A percentile compares a stretch with the other conserved stretches of the same genome.
Conservation (phyloP, 2,797 vertebrate species). For the Argentina silus region DNA sequence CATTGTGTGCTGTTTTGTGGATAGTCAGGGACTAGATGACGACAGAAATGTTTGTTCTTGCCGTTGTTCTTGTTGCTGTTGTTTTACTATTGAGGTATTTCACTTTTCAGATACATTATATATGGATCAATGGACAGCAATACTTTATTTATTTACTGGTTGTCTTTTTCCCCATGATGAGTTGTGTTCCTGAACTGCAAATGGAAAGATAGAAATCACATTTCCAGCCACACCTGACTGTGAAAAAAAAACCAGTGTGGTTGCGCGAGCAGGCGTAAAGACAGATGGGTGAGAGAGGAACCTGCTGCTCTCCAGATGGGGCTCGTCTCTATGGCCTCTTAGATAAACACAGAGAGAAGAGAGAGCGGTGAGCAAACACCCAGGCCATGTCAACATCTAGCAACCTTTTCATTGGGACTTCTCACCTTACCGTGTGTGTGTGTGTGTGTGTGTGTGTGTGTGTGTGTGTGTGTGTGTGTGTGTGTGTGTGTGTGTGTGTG, state of each 20-base stretch:
- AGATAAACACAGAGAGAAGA: slow-evolving; percentile 53
- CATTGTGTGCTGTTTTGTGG: background rate
- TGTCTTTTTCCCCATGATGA: background rate
- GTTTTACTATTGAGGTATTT: too few relatives aligned
- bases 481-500: too few relatives aligned
- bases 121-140: background rate
- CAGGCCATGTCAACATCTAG: too few relatives aligned
- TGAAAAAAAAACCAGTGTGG: slow-evolving; percentile 19
- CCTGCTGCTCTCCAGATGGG: slow-evolving; percentile 42
- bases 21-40: too few relatives aligned
- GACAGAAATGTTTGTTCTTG: too few relatives aligned
- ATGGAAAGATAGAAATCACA: background rate
- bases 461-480: too few relatives aligned
- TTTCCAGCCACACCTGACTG: background rate
- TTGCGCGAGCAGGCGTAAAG: slow-evolving; percentile 19
- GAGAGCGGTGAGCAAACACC: slow-evolving; percentile 13
- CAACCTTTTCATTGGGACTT: too few relatives aligned
- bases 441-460: too few relatives aligned
- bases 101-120: too few relatives aligned
- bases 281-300: slow-evolving; percentile 40
- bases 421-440: too few relatives aligned
- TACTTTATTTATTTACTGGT: background rate
- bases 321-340: slow-evolving; percentile 39
- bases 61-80: too few relatives aligned
- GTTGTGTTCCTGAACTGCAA: background rate